Evolutionary conservation across 92 coral and sea anemone genomes (phyloP).

Genomic region (Epizoanthus illoricatus): DNA sequence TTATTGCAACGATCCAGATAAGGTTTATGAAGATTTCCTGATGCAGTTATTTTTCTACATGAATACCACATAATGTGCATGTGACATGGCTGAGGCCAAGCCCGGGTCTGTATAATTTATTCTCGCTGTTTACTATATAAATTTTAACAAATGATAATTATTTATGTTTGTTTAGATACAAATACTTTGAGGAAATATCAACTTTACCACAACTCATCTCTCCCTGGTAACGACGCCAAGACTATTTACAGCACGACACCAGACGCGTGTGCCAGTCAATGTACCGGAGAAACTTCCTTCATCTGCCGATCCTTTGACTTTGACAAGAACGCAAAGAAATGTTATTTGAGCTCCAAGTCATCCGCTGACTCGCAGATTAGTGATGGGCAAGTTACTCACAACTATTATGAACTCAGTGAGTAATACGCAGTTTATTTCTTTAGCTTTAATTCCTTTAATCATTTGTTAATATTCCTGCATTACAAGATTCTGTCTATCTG

Average conservation of each 20-base stretch:
- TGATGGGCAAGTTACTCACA: slow-evolving; percentile 28
- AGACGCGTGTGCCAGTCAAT: slow-evolving; percentile 67
- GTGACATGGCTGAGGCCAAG: no score
- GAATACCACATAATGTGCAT: no score
- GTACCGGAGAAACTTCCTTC: slow-evolving; percentile 60
- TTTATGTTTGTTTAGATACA: slow-evolving; percentile 49
- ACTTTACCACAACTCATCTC: slow-evolving; percentile 50
- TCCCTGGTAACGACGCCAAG: slow-evolving; percentile 54
- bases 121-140: no score
- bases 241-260: slow-evolving; percentile 54
- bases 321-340: slow-evolving; percentile 55
- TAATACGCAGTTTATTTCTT: neutral
- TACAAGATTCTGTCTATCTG: no score
- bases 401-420: slow-evolving; percentile 78
- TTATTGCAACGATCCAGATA: no score
- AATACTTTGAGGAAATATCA: slow-evolving; percentile 45
- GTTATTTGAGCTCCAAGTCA: slow-evolving; percentile 68
- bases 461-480: no score
- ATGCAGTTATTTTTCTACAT: no score
- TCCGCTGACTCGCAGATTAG: slow-evolving; percentile 47
- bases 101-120: no score
- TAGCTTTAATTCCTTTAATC: no score
- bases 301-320: slow-evolving; percentile 88
- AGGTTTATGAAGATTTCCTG: no score
- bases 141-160: no score